Conservation (phyloP, 2,888 invertebrate species). For the Portevinia maculata region DNA sequence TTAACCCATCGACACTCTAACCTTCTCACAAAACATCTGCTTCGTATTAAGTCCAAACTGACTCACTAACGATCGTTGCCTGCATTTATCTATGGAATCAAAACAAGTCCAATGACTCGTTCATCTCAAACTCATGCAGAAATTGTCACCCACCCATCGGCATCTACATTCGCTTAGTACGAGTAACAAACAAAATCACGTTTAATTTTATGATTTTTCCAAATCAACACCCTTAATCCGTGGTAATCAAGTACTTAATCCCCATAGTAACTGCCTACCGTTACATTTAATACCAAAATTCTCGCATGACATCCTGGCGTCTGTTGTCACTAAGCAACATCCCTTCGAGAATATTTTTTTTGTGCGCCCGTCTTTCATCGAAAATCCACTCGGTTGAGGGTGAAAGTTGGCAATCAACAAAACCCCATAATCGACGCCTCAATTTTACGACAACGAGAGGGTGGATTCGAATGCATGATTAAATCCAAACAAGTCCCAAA, state of each 20-base stretch:
- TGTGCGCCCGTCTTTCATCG: neutral
- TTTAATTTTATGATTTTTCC: conserved; percentile 75
- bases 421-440: conserved; percentile 68
- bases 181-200: conserved; percentile 39
- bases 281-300: conserved; percentile 50
- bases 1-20: conserved; percentile 9
- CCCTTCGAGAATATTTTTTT: conserved; percentile 11
- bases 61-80: neutral
- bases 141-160: neutral
- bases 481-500: conserved; percentile 66
- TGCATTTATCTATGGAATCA: conserved; percentile 9
- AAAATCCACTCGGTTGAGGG: conserved; percentile 19
- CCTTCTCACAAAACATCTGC: conserved; percentile 1
- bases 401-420: conserved; percentile 63
- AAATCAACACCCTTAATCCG: conserved; percentile 76
- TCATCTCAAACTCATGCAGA: neutral
- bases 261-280: conserved; percentile 74
- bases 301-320: conserved; percentile 47
- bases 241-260: conserved; percentile 76
- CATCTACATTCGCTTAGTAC: neutral
- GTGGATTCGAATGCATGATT: conserved; percentile 63
- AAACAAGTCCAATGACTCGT: neutral
- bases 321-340: conserved; percentile 43
- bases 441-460: conserved; percentile 60
- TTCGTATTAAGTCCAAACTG: neutral